A percentile compares a stretch with the other conserved stretches of the same genome.
Conservation (phyloP, 2,888 invertebrate species). For the Trachelus iudaicus region DNA sequence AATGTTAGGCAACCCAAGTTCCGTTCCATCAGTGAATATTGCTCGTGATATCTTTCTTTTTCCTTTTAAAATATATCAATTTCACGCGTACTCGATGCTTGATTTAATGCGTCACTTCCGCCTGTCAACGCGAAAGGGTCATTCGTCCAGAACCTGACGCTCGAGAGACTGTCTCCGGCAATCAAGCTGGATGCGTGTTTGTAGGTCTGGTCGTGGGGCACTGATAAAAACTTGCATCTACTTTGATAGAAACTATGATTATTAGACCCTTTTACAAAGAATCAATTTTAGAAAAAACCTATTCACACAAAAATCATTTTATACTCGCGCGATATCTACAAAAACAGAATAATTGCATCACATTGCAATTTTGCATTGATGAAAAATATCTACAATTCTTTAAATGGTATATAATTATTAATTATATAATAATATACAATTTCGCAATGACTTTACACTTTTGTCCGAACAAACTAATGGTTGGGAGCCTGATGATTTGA, state of each 20-base stretch:
- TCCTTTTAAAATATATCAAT: constrained; percentile 39
- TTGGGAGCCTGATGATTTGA: constrained; percentile 29
- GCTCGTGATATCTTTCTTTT: constrained; percentile 25
- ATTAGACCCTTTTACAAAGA: constrained; percentile 68
- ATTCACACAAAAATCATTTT: constrained; percentile 65
- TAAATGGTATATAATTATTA: constrained; percentile 39
- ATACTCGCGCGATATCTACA: constrained; percentile 63
- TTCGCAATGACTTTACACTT: constrained; percentile 52
- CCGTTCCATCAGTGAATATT: constrained; percentile 3
- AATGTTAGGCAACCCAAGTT: not conserved
- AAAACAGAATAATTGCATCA: constrained; percentile 64
- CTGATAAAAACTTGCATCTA: constrained; percentile 27
- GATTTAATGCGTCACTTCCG: not conserved
- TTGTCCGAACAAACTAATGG: constrained; percentile 45
- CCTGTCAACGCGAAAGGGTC: not conserved
- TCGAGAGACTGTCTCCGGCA: not conserved
- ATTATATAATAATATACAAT: constrained; percentile 48
- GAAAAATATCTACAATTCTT: constrained; percentile 46
- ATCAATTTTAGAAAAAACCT: constrained; percentile 66
- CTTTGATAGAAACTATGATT: constrained; percentile 67
- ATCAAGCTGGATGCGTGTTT: not conserved
- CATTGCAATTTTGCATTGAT: constrained; percentile 57
- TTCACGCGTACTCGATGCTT: constrained; percentile 23
- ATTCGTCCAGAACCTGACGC: not conserved
- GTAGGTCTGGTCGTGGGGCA: not conserved